Evolutionary conservation across 2,113 vertebrate species (phyloP), one percentile per base, ranked within the genome.

Genomic region (Isichthys henryi): DNA sequence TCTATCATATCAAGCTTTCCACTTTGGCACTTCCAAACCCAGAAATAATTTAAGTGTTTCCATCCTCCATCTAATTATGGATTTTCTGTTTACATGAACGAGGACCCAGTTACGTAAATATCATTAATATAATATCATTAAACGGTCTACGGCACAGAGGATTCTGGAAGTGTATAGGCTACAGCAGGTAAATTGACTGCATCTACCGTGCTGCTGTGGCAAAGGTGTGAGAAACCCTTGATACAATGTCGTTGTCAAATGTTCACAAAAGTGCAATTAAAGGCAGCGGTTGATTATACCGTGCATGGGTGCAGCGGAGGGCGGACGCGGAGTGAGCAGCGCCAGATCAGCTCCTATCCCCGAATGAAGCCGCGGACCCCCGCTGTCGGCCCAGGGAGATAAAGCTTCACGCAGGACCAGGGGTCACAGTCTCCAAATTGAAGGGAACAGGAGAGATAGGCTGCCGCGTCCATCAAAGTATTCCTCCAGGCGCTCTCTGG

Each of bases 391-490:
- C 87, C 58, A 77, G 15, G 21, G 92, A 92, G 93, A 94, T 95
- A 94, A 95, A 93, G 90, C 91, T 91, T 80, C 23, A 70, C 80
- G 88, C 91, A 93, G 93, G 92, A 94, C 93, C 90, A 84, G 92
- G 92, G 93, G 93, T 94, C 93, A 93, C 92, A 90, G 90, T 94
- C 93, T 93, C 92, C 90, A 88, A 92, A 91, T 89, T 91, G 90
- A 92, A 93, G 93, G 93, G 91, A 90, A 91, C 91, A 90, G 92
- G 90, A 89, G 91, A 93, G 94, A 95, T 93, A 93, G 93, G 92
- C 93, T 88, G 89, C 92, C 88, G 92, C 90, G 94, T 93, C 94
- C 93, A 94, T 95, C 95, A 95, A 94, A 95, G 94, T 93, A 91
- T 93, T 93, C 94, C 94, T 95, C 92, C 91, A 92, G 93, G 95